Percentiles rank a stretch among this genome's conserved stretches.
phyloP scores from a whole-genome alignment of 1,140 invertebrate species.

The Nomia melanderi region DNA sequence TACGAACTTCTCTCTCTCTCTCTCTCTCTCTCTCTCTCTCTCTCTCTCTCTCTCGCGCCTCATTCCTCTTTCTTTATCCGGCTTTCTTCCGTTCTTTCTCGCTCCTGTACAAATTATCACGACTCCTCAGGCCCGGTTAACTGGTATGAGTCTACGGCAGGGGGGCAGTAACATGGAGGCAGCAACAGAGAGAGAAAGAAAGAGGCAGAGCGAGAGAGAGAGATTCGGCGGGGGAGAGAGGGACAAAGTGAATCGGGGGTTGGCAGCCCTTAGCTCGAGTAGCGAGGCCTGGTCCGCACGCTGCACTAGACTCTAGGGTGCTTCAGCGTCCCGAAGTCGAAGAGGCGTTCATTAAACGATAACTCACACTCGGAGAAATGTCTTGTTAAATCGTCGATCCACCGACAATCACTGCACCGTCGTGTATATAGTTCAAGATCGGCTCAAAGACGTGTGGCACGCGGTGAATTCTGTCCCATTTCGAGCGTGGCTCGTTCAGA shows the following conservation, averaged over 20 bases:
- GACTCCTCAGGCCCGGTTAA: slow-evolving; percentile 66
- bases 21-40: slow-evolving; percentile 25
- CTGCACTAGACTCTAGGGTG: slow-evolving; percentile 73
- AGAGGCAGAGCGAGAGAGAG: slow-evolving; percentile 9
- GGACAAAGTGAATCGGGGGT: slow-evolving; percentile 49
- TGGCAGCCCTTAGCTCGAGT: slow-evolving; percentile 73
- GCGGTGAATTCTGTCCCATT: slow-evolving; percentile 31
- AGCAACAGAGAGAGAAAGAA: not conserved
- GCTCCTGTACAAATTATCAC: slow-evolving; percentile 72
- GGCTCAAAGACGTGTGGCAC: slow-evolving; percentile 29
- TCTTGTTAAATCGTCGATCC: slow-evolving; percentile 68
- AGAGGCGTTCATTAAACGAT: slow-evolving; percentile 77
- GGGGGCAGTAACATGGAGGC: not conserved
- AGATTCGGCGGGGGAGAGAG: slow-evolving; percentile 19
- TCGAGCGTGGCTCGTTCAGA: slow-evolving; percentile 14
- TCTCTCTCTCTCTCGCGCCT: not conserved
- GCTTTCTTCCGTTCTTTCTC: slow-evolving; percentile 5
- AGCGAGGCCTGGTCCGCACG: slow-evolving; percentile 64
- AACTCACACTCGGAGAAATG: slow-evolving; percentile 70
- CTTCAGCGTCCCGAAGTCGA: slow-evolving; percentile 67
- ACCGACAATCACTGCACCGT: slow-evolving; percentile 53
- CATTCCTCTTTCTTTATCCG: slow-evolving; percentile 4
- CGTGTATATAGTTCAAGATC: slow-evolving; percentile 29
- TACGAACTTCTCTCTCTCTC: slow-evolving; percentile 56
- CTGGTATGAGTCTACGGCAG: slow-evolving; percentile 35